phyloP scores from a whole-genome alignment of 2,888 invertebrate species.

The Ceriagrion tenellum region DNA sequence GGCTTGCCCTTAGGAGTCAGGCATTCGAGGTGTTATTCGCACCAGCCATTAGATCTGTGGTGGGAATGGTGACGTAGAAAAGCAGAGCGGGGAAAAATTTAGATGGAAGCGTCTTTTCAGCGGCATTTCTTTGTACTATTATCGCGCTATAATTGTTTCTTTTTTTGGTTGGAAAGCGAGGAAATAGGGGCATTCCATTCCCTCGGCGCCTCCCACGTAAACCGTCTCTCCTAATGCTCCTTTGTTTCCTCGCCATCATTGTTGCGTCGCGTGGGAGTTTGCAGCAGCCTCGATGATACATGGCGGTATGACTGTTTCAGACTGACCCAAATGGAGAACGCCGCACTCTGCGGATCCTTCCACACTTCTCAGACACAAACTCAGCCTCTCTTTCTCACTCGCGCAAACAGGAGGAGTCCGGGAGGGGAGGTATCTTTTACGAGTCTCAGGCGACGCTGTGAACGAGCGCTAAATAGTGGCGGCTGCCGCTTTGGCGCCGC shows the following conservation, averaged over 20 bases:
- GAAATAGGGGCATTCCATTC: conserved; percentile 61
- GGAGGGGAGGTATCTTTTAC: background rate
- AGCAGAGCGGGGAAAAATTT: background rate
- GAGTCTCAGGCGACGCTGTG: too few relatives aligned
- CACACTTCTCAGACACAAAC: background rate
- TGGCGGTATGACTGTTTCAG: background rate
- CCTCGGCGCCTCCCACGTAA: conserved; percentile 4
- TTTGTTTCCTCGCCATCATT: conserved; percentile 8
- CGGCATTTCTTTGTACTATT: conserved; percentile 35
- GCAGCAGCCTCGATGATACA: background rate
- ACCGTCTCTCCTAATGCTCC: background rate
- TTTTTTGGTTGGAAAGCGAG: background rate
- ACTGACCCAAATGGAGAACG: conserved; percentile 48
- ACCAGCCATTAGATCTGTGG: background rate
- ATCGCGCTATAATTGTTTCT: conserved; percentile 13
- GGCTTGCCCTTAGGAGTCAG: background rate
- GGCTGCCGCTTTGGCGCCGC: too few relatives aligned
- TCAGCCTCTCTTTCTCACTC: background rate
- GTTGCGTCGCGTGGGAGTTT: conserved; percentile 51
- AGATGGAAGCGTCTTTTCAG: conserved; percentile 18
- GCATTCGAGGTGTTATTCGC: background rate
- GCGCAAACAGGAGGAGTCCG: background rate
- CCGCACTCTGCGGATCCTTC: background rate
- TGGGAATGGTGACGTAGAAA: background rate
- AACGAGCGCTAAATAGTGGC: too few relatives aligned